Evolutionary conservation across 92 coral and sea anemone species (phyloP).

Genomic region (Epizoanthus scotinus): DNA sequence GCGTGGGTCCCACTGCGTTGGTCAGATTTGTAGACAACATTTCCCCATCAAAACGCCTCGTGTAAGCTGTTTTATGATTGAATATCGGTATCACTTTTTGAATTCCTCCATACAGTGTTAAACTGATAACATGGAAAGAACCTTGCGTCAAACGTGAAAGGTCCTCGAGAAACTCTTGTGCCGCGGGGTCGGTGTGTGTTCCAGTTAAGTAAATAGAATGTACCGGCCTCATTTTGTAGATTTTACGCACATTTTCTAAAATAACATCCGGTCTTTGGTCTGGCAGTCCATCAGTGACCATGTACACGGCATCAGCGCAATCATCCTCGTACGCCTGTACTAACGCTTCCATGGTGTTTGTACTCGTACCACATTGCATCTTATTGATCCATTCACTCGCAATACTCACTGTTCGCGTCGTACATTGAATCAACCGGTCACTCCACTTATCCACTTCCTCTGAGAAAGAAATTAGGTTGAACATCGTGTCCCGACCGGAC

Average conservation of each 20-base stretch:
- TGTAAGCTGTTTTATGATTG: constrained; percentile 70
- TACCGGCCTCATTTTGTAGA: constrained; percentile 82
- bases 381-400: constrained; percentile 87
- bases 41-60: constrained; percentile 62
- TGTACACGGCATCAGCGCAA: constrained; percentile 86
- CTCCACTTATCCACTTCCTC: constrained; percentile 89
- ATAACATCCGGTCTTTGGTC: constrained; percentile 90
- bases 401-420: constrained; percentile 81
- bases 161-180: constrained; percentile 83
- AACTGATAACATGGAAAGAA: constrained; percentile 78
- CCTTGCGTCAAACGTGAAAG: constrained; percentile 89
- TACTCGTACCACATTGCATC: constrained; percentile 87
- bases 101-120: constrained; percentile 79
- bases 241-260: constrained; percentile 76
- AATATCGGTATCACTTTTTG: constrained; percentile 81
- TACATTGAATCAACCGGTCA: constrained; percentile 77
- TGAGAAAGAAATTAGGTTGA: constrained; percentile 84
- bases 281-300: constrained; percentile 95
- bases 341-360: constrained; percentile 94
- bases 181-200: constrained; percentile 85
- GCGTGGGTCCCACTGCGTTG: not conserved
- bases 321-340: constrained; percentile 88
- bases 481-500: constrained; percentile 88
- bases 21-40: constrained; percentile 49
- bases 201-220: constrained; percentile 90